Evolutionary conservation across 1,140 invertebrate genomes (phyloP), one percentile per base, ranked within the genome.

Genomic region (Phortica variegata): DNA sequence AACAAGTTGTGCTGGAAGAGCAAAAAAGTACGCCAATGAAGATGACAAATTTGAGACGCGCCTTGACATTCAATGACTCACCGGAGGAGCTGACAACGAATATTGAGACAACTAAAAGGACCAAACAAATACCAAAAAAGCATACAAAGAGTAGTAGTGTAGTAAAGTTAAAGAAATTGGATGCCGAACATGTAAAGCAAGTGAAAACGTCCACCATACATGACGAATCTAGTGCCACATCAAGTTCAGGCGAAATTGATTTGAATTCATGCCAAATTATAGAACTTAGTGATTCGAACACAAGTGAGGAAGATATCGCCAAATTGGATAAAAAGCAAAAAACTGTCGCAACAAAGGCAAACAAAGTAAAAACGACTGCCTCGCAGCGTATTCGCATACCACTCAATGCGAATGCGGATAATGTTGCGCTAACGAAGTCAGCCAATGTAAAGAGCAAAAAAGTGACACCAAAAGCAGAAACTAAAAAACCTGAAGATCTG

Each of bases 221-320:
- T 2, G 44, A 47, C 20, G 20, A 43, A n/a, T 34, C 16, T 10
- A n/a, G 10, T 15, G 4, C 7, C 5, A 34, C 33, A 4, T 10
- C 46, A 53, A 26, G 23, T 10, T 31, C 32, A 45, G 5, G 12
- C 47, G 0, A 3, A 15, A 16, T 38, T 4, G 55, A 63, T 36
- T 18, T 68, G 3, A 62, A 68, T 33, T 16, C 57, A 18, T 68
- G 63, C 17, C 63, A 69, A 33, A 10, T 54, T 1, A 60, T 66
- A n/a, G 56, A 59, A 3, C 21, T 43, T 31, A 39, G 53, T 3
- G 54, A 56, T 15, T 29, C 48, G 4, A 68, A 56, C 43, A n/a
- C n/a, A n/a, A n/a, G n/a, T n/a, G n/a, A n/a, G n/a, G n/a, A n/a
- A n/a, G 62, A 66, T 33, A 56, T 56, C 1, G 63, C 54, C 0